A percentile compares a stretch with the other conserved stretches of the same genome.
Conservation (phyloP, 2,888 invertebrate species). For the Orthosia cruda region DNA sequence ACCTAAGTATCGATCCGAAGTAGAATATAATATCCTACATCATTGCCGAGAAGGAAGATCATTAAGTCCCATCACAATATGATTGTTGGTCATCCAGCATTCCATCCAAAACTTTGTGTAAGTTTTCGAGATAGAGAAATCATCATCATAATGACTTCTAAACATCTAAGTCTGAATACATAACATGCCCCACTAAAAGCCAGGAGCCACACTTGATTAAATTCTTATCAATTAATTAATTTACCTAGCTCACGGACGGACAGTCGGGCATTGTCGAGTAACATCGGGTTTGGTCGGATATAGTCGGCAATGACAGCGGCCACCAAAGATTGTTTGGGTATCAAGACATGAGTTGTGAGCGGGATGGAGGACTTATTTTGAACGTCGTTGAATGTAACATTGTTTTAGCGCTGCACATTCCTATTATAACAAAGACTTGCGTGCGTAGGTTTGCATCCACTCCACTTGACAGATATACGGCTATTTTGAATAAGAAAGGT, state of each 20-base stretch:
- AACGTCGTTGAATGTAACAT: neutral
- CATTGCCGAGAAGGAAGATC: too few species aligned
- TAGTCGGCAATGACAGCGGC: slow-evolving; percentile 53
- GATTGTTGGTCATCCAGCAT: too few species aligned
- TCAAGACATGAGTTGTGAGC: slow-evolving; percentile 21
- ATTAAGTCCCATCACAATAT: too few species aligned
- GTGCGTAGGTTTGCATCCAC: neutral
- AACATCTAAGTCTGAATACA: neutral
- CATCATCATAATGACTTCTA: too few species aligned
- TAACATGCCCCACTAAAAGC: slow-evolving; percentile 18
- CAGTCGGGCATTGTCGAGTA: slow-evolving; percentile 45
- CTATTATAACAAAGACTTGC: neutral
- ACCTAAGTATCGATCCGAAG: too few species aligned
- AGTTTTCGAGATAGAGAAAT: too few species aligned
- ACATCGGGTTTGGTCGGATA: slow-evolving; percentile 30
- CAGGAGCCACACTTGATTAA: slow-evolving; percentile 52
- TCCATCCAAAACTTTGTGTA: too few species aligned
- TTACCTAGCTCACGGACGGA: slow-evolving; percentile 59
- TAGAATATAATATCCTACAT: neutral
- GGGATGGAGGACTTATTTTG: neutral
- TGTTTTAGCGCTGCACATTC: neutral
- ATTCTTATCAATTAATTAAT: slow-evolving; percentile 69
- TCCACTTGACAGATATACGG: too few species aligned
- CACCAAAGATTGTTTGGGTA: slow-evolving; percentile 3
- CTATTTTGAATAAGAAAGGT: too few species aligned